Percentiles rank a stretch among this genome's conserved stretches.
phyloP scores from a whole-genome alignment of 2,113 vertebrate genomes.

The Mirounga angustirostris region DNA sequence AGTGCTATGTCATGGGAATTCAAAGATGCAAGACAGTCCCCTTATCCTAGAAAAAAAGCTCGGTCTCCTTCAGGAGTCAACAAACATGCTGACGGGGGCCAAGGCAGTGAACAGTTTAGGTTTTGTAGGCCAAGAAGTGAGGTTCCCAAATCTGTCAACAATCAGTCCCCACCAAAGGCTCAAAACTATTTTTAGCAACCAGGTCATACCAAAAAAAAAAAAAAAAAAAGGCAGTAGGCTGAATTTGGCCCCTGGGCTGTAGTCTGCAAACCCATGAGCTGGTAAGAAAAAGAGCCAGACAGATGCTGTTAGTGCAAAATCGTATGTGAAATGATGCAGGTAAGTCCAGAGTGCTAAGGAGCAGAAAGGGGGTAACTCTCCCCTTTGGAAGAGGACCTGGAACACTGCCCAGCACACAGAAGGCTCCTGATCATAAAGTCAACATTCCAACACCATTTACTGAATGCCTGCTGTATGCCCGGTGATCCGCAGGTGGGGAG shows the following conservation, averaged over 20 bases:
- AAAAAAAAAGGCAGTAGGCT: neutral
- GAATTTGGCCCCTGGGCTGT: neutral
- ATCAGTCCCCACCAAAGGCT: neutral
- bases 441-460: neutral
- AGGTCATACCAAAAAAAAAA: neutral
- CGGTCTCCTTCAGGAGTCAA: neutral
- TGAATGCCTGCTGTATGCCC: neutral
- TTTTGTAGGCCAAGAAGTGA: neutral
- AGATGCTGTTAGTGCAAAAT: neutral
- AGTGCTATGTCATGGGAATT: fast-evolving
- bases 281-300: neutral
- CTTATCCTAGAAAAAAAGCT: neutral
- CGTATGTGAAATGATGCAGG: fast-evolving
- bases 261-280: neutral
- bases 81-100: fast-evolving
- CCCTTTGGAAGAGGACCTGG: neutral
- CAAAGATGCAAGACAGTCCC: neutral
- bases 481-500: neutral
- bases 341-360: fast-evolving
- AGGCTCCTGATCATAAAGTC: no score
- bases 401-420: neutral
- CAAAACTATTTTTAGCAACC: neutral
- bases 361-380: fast-evolving
- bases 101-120: fast-evolving
- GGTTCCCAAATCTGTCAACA: neutral